phyloP scores from a whole-genome alignment of 2,113 vertebrate genomes.

The Lates calcarifer region DNA sequence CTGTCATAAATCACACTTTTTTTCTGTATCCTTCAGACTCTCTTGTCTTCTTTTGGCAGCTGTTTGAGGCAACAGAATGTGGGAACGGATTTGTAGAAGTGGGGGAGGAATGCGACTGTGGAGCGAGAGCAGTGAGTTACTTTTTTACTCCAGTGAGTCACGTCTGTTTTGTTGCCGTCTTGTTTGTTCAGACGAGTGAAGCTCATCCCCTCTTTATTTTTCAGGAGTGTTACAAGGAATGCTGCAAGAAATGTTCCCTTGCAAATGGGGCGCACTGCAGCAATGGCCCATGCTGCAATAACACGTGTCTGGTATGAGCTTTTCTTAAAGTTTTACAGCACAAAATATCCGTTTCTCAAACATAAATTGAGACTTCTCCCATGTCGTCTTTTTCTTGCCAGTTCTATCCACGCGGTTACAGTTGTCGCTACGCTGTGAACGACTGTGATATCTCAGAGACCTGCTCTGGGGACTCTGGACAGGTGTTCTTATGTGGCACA shows the following conservation, averaged over 20 bases:
- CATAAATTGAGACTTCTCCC: background rate
- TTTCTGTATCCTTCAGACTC: background rate
- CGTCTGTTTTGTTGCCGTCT: background rate
- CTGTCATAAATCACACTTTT: background rate
- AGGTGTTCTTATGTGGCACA: constrained; percentile 82
- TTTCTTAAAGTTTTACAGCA: background rate
- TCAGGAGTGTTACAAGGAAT: constrained; percentile 94
- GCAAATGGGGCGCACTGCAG: constrained; percentile 97
- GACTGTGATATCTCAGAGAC: constrained; percentile 96
- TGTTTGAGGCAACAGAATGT: constrained; percentile 93
- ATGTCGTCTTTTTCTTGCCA: constrained; percentile 68
- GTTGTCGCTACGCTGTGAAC: constrained; percentile 94
- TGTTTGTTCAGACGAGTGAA: constrained; percentile 29
- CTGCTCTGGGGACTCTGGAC: constrained; percentile 96
- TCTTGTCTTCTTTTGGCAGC: constrained; percentile 81
- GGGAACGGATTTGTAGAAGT: constrained; percentile 97
- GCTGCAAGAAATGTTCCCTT: constrained; percentile 98
- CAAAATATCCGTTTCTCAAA: background rate
- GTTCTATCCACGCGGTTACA: constrained; percentile 94
- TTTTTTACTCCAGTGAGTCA: constrained; percentile 10
- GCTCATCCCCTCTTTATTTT: constrained; percentile 36
- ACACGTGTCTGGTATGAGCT: constrained; percentile 90
- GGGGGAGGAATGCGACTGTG: constrained; percentile 98
- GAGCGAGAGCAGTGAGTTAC: constrained; percentile 89
- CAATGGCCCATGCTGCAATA: constrained; percentile 96